phyloP scores from a whole-genome alignment of 1,140 invertebrate genomes.

The Rhynchophorus ferrugineus region DNA sequence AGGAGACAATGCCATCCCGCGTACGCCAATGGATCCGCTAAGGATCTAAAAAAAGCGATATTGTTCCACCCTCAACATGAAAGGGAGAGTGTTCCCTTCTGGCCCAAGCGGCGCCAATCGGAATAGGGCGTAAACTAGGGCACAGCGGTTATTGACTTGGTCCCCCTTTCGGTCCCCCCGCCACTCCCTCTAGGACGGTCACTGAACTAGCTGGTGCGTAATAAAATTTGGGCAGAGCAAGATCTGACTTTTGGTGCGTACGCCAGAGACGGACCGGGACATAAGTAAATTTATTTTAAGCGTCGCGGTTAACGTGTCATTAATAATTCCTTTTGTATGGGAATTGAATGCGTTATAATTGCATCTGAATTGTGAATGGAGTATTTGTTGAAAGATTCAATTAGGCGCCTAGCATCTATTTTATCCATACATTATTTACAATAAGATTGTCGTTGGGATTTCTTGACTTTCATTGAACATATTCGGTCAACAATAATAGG shows the following conservation, averaged over 20 bases:
- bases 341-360: too few species aligned
- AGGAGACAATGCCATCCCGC: too few species aligned
- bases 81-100: slow-evolving; percentile 18
- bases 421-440: too few species aligned
- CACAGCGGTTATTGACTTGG: slow-evolving; percentile 17
- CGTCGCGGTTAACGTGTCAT: too few species aligned
- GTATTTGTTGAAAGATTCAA: too few species aligned
- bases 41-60: not conserved
- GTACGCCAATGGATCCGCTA: not conserved
- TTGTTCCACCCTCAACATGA: slow-evolving; percentile 22
- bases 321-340: too few species aligned
- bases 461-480: too few species aligned
- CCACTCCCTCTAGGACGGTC: slow-evolving; percentile 14
- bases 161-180: not conserved
- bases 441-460: too few species aligned
- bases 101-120: slow-evolving; percentile 8
- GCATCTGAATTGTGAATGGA: too few species aligned
- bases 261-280: slow-evolving; percentile 2
- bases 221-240: slow-evolving; percentile 20
- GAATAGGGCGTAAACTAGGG: slow-evolving; percentile 15
- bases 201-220: slow-evolving; percentile 23
- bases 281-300: not conserved
- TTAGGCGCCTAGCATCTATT: too few species aligned
- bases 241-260: slow-evolving; percentile 13
- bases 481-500: too few species aligned